Percentiles rank a stretch among this genome's conserved stretches.
Conservation (phyloP, 2,888 invertebrate genomes). For the Ashinkailepas kermadecensis region DNA sequence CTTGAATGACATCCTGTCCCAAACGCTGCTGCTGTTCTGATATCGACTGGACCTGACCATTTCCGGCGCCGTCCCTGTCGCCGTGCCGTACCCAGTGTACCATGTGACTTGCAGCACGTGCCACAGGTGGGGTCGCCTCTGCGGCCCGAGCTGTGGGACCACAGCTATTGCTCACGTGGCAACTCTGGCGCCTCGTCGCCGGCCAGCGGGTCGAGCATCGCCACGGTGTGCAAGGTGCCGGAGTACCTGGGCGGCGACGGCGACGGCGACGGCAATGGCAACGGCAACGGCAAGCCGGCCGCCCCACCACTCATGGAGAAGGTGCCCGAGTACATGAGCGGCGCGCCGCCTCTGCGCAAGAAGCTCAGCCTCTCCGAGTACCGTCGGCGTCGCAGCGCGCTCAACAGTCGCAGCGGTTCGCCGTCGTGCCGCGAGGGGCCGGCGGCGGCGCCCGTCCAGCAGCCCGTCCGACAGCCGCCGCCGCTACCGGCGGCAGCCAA, state of each 20-base stretch:
- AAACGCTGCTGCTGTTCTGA: too few species aligned
- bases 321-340: constrained; percentile 61
- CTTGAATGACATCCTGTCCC: too few species aligned
- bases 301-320: constrained; percentile 48
- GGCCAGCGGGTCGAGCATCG: constrained; percentile 46
- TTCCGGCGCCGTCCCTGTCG: too few species aligned
- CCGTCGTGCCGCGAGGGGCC: not conserved
- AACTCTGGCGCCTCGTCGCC: constrained; percentile 55
- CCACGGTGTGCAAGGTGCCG: constrained; percentile 41
- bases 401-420: not conserved
- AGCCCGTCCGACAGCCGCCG: constrained; percentile 30
- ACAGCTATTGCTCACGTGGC: constrained; percentile 25
- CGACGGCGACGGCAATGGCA: constrained; percentile 49
- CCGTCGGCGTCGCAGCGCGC: not conserved
- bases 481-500: too few species aligned
- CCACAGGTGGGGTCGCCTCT: not conserved
- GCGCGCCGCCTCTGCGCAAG: constrained; percentile 49
- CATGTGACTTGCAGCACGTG: too few species aligned
- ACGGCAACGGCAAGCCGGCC: constrained; percentile 41
- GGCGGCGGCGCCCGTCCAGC: not conserved
- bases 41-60: too few species aligned
- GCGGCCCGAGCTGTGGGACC: constrained; percentile 11
- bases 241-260: constrained; percentile 49
- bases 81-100: too few species aligned
- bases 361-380: constrained; percentile 31